Conservation (phyloP, 1,140 invertebrate genomes). For the Plutomurus gul region DNA sequence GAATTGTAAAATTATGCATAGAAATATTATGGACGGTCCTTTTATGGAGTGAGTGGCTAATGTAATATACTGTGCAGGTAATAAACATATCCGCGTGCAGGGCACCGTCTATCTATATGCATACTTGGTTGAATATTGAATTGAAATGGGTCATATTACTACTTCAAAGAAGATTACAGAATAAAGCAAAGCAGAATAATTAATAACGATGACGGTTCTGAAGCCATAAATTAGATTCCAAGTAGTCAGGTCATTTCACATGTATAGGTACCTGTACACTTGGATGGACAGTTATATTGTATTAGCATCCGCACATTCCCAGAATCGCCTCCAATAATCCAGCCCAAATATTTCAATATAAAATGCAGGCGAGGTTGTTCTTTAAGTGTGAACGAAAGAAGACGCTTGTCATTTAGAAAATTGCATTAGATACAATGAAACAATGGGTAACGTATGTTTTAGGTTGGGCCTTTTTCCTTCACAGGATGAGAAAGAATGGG, state of each 20-base stretch:
- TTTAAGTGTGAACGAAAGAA: too few relatives aligned
- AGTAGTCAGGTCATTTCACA: not conserved
- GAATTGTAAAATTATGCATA: slow-evolving; percentile 25
- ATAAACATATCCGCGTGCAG: not conserved
- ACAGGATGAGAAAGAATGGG: slow-evolving; percentile 22
- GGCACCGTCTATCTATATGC: not conserved
- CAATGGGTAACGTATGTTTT: slow-evolving; percentile 10
- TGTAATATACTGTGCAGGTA: not conserved
- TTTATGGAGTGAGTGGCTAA: not conserved
- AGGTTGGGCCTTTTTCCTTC: too few relatives aligned
- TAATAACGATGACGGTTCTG: not conserved
- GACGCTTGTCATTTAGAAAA: not conserved
- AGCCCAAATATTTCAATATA: slow-evolving; percentile 6
- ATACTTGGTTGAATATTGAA: not conserved
- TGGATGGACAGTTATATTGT: slow-evolving; percentile 4
- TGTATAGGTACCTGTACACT: too few relatives aligned
- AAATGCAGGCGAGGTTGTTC: not conserved
- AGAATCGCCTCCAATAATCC: slow-evolving; percentile 10
- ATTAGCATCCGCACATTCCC: not conserved
- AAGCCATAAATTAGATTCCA: slow-evolving; percentile 2
- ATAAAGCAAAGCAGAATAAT: not conserved
- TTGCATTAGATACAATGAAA: not conserved
- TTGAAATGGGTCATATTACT: slow-evolving; percentile 11
- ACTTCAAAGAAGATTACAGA: not conserved
- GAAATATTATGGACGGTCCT: not conserved